These are phyloP conservation scores for Falco rusticolus DNA, from an alignment of 2,797 vertebrate genomes.

Conservation along the genomic window DNA sequence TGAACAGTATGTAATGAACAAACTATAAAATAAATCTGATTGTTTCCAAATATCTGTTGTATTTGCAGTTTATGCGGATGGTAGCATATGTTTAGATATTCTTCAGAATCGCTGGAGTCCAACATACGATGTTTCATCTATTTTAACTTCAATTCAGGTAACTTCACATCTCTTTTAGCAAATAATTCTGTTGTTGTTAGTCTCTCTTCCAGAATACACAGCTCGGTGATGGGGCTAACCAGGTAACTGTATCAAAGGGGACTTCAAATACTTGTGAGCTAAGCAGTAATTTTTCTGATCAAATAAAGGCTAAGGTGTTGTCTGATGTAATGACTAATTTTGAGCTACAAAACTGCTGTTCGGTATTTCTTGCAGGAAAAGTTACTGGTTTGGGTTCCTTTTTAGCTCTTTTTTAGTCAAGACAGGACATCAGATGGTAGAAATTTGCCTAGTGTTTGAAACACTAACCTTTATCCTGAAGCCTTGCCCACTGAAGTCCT, in stretches of 20 bases:
- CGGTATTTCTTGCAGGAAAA: neutral
- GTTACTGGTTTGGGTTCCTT: neutral
- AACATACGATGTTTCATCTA: slow-evolving; percentile 97
- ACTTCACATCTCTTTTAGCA: neutral
- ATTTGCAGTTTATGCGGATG: slow-evolving; percentile 94
- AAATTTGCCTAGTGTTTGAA: neutral
- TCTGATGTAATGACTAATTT: neutral
- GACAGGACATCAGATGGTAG: neutral
- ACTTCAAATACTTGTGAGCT: neutral
- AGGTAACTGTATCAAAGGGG: neutral
- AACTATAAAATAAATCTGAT: neutral
- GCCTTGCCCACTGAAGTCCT: neutral
- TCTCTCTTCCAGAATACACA: neutral
- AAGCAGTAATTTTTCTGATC: neutral
- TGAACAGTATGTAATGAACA: neutral
- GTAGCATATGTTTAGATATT: slow-evolving; percentile 99
- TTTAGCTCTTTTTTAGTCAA: neutral
- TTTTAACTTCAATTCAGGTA: slow-evolving; percentile 99
- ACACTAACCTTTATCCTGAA: neutral
- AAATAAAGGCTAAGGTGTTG: neutral
- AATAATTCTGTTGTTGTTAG: neutral
- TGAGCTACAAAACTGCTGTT: neutral
- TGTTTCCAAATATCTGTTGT: slow-evolving; percentile 45
- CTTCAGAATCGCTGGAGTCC: slow-evolving; percentile 99
- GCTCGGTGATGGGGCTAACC: neutral